Evolutionary conservation across 1,140 invertebrate genomes (phyloP).

Genomic region (Penaeus japonicus): DNA sequence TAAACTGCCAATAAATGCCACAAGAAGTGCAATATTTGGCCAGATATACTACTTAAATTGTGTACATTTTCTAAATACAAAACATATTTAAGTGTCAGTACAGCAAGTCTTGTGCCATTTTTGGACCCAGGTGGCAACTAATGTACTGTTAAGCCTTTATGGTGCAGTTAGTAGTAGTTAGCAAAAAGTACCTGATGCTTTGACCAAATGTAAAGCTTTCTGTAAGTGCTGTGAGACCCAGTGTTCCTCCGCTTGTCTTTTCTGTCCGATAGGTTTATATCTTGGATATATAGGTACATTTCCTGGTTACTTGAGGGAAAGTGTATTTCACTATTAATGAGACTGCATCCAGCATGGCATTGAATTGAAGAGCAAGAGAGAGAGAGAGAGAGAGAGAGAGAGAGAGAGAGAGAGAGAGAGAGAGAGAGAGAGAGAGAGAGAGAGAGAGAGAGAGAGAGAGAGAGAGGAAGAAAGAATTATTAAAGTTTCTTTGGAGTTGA

Average conservation of each 20-base stretch:
- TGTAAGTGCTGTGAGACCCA: neutral
- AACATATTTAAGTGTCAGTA: neutral
- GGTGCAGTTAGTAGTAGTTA: conserved; percentile 34
- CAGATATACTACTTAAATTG: no score
- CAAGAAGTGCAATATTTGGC: neutral
- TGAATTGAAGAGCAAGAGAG: no score
- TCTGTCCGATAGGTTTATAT: neutral
- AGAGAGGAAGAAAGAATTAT: no score
- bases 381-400: no score
- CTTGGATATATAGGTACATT: neutral
- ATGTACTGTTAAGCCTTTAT: conserved; percentile 22
- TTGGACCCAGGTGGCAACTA: conserved; percentile 22
- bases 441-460: no score
- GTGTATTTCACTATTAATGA: no score
- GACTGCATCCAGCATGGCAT: no score
- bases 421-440: no score
- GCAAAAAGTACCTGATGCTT: conserved; percentile 35
- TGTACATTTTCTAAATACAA: no score
- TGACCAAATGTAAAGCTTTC: conserved; percentile 33
- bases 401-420: no score
- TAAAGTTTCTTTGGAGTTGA: no score
- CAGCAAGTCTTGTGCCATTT: neutral
- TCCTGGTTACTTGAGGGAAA: conserved; percentile 3
- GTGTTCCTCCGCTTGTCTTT: neutral
- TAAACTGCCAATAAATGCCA: neutral